phyloP scores from a whole-genome alignment of 2,888 invertebrate species.

The Silvanus unidentatus region DNA sequence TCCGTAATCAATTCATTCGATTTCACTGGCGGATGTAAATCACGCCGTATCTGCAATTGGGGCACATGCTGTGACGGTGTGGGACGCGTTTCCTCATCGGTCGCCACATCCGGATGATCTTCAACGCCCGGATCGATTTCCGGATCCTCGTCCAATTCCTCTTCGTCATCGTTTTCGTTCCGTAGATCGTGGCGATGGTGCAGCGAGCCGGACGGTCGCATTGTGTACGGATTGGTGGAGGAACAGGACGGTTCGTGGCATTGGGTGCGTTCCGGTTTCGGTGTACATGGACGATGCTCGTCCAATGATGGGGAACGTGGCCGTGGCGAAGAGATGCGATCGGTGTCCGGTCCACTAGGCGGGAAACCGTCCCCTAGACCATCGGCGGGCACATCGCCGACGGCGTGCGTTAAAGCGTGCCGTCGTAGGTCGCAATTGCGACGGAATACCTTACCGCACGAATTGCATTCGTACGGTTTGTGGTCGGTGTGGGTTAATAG shows the following conservation, averaged over 20 bases:
- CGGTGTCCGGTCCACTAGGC: slow-evolving; percentile 48
- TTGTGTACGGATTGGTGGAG: slow-evolving; percentile 56
- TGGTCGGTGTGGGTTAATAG: slow-evolving; percentile 78
- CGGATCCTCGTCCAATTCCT: slow-evolving; percentile 39
- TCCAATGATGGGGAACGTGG: slow-evolving; percentile 39
- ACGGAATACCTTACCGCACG: slow-evolving; percentile 41
- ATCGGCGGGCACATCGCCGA: slow-evolving; percentile 79
- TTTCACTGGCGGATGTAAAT: slow-evolving; percentile 55
- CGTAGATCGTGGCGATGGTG: slow-evolving; percentile 45
- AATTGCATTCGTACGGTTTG: slow-evolving; percentile 38
- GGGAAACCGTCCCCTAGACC: slow-evolving; percentile 36
- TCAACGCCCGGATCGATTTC: slow-evolving; percentile 45
- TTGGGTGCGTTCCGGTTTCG: slow-evolving; percentile 60
- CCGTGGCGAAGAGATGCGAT: slow-evolving; percentile 33
- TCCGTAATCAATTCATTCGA: neutral
- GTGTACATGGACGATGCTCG: slow-evolving; percentile 36
- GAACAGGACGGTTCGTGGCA: slow-evolving; percentile 52
- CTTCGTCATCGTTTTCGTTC: slow-evolving; percentile 36
- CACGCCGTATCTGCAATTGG: slow-evolving; percentile 68
- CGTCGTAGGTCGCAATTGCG: slow-evolving; percentile 86
- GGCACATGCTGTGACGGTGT: slow-evolving; percentile 34
- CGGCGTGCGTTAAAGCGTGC: slow-evolving; percentile 85
- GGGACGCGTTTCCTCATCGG: slow-evolving; percentile 41
- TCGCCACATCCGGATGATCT: slow-evolving; percentile 35
- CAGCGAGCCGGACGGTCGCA: slow-evolving; percentile 60